Conservation (phyloP, 2,888 invertebrate genomes). For the Acronicta aceris region DNA sequence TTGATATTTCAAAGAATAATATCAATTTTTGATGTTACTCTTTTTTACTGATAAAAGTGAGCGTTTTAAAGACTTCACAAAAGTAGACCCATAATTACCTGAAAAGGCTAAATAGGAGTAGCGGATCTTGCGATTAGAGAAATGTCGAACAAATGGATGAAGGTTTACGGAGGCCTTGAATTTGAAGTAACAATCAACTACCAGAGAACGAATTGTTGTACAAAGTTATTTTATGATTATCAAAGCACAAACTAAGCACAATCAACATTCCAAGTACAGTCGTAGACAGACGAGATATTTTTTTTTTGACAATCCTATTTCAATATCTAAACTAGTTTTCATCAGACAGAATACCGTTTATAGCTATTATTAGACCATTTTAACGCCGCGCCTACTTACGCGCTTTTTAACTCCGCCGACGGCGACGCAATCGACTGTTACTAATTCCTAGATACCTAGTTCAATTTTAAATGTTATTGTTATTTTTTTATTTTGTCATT, state of each 20-base stretch:
- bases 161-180: no score
- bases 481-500: background rate
- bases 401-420: slow-evolving; percentile 17
- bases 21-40: no score
- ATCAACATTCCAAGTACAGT: slow-evolving; percentile 13
- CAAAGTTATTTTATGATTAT: no score
- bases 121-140: no score
- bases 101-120: no score
- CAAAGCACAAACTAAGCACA: background rate
- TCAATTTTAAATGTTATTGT: background rate
- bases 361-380: slow-evolving; percentile 36
- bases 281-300: slow-evolving; percentile 37
- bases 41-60: no score
- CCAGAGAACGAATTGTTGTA: no score
- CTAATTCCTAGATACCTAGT: slow-evolving; percentile 8
- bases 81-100: no score
- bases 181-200: no score
- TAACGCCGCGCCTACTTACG: slow-evolving; percentile 30
- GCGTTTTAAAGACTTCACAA: no score
- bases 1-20: no score
- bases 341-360: slow-evolving; percentile 49
- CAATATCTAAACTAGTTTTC: slow-evolving; percentile 56
- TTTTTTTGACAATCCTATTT: slow-evolving; percentile 46
- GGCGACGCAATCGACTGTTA: slow-evolving; percentile 7
- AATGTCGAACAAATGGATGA: no score